These are phyloP conservation scores for Sarcophaga rosellei DNA, from an alignment of 2,888 invertebrate genomes.

Conservation along the genomic window DNA sequence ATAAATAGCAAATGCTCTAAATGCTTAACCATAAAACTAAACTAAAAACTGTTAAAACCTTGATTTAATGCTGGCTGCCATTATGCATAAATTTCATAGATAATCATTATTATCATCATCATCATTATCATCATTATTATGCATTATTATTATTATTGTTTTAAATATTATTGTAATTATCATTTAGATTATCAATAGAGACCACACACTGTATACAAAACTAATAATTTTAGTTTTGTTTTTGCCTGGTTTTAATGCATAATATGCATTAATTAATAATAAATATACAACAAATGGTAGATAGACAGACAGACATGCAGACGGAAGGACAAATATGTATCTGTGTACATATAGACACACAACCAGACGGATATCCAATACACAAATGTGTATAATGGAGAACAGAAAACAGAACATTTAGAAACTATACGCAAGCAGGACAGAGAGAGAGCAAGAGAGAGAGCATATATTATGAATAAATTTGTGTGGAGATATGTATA, in stretches of 20 bases:
- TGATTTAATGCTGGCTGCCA: constrained; percentile 24
- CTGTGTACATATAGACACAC: not conserved
- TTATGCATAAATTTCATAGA: not conserved
- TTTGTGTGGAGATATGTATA: too few species aligned
- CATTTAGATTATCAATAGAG: too few species aligned
- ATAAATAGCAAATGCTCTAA: not conserved
- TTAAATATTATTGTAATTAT: too few species aligned
- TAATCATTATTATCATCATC: constrained; percentile 43
- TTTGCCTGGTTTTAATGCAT: constrained; percentile 3
- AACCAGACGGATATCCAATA: too few species aligned
- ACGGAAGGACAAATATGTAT: not conserved
- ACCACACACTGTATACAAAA: not conserved
- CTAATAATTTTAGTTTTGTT: not conserved
- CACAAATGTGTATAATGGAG: too few species aligned
- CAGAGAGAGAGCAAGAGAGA: too few species aligned
- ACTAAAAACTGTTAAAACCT: not conserved
- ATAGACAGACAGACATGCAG: not conserved
- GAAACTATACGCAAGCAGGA: too few species aligned
- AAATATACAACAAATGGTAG: constrained; percentile 26
- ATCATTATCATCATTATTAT: not conserved
- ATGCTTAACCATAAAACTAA: too few species aligned
- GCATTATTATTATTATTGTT: not conserved
- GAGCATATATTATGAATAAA: too few species aligned
- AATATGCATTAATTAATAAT: constrained; percentile 47
- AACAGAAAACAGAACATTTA: too few species aligned